Evolutionary conservation across 2,797 vertebrate species (phyloP).

Genomic region (Micromesistius poutassou): DNA sequence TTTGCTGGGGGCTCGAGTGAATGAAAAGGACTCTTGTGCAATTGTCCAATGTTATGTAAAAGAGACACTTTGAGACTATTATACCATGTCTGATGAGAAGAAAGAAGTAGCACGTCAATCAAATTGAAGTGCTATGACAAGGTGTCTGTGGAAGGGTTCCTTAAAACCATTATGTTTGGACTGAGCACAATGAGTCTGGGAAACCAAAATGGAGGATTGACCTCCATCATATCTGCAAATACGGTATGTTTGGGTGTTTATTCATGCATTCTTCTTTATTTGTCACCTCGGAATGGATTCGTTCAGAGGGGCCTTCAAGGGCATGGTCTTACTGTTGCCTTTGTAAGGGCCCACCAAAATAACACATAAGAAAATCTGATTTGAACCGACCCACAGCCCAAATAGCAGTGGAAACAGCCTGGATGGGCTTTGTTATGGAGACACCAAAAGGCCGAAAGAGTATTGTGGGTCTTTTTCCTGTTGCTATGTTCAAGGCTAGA

Average conservation of each 20-base stretch:
- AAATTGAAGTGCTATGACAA: constrained; percentile 55
- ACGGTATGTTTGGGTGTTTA: constrained; percentile 41
- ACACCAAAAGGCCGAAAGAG: constrained; percentile 27
- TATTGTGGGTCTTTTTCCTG: constrained; percentile 24
- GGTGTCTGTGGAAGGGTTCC: constrained; percentile 38
- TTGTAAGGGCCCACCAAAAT: constrained; percentile 34
- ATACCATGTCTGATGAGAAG: constrained; percentile 58
- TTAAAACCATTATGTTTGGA: constrained; percentile 46
- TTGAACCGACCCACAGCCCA: constrained; percentile 43
- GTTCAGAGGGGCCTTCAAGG: constrained; percentile 46
- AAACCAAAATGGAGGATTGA: constrained; percentile 33
- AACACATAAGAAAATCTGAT: constrained; percentile 41
- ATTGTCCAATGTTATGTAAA: constrained; percentile 70
- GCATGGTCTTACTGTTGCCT: constrained; percentile 26
- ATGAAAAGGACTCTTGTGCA: constrained; percentile 59
- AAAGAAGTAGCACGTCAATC: constrained; percentile 61
- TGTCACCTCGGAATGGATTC: constrained; percentile 43
- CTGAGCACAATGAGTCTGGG: constrained; percentile 45
- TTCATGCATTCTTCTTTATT: constrained; percentile 43
- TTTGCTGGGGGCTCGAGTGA: constrained; percentile 49
- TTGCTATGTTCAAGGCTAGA: constrained; percentile 21
- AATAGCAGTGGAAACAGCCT: constrained; percentile 43
- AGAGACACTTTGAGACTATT: constrained; percentile 60
- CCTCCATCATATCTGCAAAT: constrained; percentile 36
- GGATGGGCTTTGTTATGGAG: constrained; percentile 34